Conservation (phyloP, 2,797 vertebrate genomes). For the Syngnathus acus region DNA sequence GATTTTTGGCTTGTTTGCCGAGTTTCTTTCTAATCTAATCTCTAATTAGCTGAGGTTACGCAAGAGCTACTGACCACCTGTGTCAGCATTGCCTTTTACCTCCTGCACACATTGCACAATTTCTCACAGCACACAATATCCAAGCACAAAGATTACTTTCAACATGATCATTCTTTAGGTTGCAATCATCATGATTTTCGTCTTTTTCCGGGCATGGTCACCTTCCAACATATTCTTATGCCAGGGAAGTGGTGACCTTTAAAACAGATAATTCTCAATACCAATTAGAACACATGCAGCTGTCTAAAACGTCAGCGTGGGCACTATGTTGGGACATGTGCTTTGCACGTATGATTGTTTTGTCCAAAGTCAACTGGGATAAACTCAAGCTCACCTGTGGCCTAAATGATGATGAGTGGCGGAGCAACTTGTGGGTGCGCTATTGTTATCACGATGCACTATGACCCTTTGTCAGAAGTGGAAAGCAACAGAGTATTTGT, state of each 20-base stretch:
- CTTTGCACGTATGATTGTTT: too few relatives aligned
- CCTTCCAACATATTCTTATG: too few relatives aligned
- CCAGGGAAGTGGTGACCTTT: too few relatives aligned
- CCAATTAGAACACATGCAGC: too few relatives aligned
- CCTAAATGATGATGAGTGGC: not conserved
- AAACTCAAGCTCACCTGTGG: not conserved
- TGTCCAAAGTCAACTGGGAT: not conserved
- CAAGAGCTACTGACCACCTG: conserved; percentile 1
- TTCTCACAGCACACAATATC: conserved; percentile 1
- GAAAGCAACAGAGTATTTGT: not conserved
- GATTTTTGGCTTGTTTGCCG: not conserved
- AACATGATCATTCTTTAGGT: not conserved
- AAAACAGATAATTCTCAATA: too few relatives aligned
- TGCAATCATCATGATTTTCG: not conserved
- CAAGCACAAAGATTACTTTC: conserved; percentile 5
- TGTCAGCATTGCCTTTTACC: not conserved
- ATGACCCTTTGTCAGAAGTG: not conserved
- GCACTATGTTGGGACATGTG: too few relatives aligned
- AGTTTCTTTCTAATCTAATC: not conserved
- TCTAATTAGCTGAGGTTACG: not conserved
- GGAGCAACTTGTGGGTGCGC: not conserved
- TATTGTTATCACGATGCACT: not conserved
- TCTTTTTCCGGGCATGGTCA: not conserved
- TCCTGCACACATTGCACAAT: not conserved
- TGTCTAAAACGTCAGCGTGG: too few relatives aligned